A percentile compares a stretch with the other conserved stretches of the same genome.
Evolutionary conservation across 1,140 invertebrate genomes (phyloP).

Genomic region (Drosophila ogumai): DNA sequence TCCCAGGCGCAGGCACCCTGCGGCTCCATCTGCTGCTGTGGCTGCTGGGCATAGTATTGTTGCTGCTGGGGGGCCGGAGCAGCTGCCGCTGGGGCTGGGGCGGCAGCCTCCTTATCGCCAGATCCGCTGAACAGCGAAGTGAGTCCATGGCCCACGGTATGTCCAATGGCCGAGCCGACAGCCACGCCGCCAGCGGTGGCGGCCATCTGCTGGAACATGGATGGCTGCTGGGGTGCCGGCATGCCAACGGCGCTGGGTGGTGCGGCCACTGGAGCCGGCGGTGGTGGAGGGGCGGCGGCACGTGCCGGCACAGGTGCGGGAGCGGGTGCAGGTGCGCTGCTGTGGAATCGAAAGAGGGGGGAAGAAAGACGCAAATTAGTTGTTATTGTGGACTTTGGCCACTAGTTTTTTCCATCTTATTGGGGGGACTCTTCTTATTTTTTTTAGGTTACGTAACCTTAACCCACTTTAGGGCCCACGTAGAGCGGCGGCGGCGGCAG

Average conservation of each 20-base stretch:
- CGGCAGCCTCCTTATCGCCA: conserved; percentile 86
- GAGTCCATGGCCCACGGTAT: conserved; percentile 93
- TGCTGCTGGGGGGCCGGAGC: conserved; percentile 74
- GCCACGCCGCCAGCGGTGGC: conserved; percentile 96
- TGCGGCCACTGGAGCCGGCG: conserved; percentile 75
- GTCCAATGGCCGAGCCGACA: conserved; percentile 94
- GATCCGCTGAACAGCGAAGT: conserved; percentile 93
- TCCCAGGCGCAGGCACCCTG: conserved; percentile 94
- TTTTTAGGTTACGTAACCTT: conserved; percentile 70
- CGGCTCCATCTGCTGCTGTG: conserved; percentile 85
- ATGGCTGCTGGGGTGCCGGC: conserved; percentile 80
- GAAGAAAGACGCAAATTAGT: conserved; percentile 29
- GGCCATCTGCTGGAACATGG: conserved; percentile 90
- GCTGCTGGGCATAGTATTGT: conserved; percentile 76
- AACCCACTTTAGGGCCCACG: conserved; percentile 10
- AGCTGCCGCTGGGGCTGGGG: conserved; percentile 81
- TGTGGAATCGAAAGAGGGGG: conserved; percentile 1
- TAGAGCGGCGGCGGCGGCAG: not conserved
- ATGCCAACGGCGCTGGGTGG: conserved; percentile 75
- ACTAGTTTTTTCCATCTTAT: conserved; percentile 8
- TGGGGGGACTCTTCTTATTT: conserved; percentile 22
- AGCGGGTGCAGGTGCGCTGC: conserved; percentile 54
- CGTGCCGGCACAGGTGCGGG: conserved; percentile 74
- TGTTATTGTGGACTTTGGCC: conserved; percentile 39
- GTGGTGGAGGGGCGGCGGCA: conserved; percentile 72